Evolutionary conservation across 2,797 vertebrate genomes (phyloP).

Genomic region (Propithecus deckenii): DNA sequence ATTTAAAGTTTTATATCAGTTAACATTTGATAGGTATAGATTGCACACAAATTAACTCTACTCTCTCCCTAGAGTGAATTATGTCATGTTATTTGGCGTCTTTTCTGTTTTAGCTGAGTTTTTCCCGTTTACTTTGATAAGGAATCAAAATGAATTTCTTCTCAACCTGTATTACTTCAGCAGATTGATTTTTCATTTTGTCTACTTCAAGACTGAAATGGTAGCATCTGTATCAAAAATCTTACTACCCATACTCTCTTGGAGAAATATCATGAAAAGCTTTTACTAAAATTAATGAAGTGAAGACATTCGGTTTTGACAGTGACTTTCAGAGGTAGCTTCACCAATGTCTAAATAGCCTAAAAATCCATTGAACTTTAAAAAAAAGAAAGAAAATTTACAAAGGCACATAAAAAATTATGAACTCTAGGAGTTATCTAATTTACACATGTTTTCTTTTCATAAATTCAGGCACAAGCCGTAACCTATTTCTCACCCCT

Average conservation of each 20-base stretch:
- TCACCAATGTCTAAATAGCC: not conserved
- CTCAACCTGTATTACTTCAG: not conserved
- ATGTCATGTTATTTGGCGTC: not conserved
- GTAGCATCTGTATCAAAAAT: not conserved
- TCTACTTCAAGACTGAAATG: not conserved
- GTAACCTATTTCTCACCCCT: not conserved
- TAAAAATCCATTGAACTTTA: not conserved
- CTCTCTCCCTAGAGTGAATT: not conserved
- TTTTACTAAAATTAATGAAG: conserved; percentile 51
- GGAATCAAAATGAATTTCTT: conserved; percentile 36
- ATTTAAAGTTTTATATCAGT: not conserved
- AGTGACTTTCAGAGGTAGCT: not conserved
- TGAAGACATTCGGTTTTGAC: not conserved
- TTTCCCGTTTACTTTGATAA: conserved; percentile 9
- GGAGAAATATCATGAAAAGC: not conserved
- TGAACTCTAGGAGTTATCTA: not conserved
- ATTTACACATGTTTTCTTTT: conserved; percentile 32
- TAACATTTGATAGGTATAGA: conserved; percentile 1
- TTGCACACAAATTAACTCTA: not conserved
- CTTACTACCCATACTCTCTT: not conserved
- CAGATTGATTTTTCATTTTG: conserved; percentile 41
- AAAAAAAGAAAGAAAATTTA: not conserved
- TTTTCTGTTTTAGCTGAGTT: conserved; percentile 13
- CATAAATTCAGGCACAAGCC: not conserved
- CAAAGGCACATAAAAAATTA: not conserved